Evolutionary conservation across 2,888 invertebrate species (phyloP).

Genomic region (Diogma glabrata): DNA sequence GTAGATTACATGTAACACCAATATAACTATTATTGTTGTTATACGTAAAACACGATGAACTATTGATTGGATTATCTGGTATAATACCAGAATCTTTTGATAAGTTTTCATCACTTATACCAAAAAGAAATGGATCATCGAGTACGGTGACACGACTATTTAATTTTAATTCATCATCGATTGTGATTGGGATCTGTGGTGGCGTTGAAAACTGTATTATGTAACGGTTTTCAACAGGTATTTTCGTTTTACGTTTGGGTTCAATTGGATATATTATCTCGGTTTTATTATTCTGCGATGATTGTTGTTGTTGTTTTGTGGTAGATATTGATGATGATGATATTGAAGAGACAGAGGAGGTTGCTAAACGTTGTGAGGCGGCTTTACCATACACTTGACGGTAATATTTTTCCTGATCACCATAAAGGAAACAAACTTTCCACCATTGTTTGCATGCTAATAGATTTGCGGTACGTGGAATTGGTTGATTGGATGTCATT

Average conservation of each 20-base stretch:
- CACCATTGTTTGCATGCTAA: constrained; percentile 81
- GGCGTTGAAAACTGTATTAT: constrained; percentile 9
- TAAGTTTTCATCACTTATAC: constrained; percentile 24
- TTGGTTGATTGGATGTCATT: constrained; percentile 33
- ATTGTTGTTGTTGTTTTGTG: constrained; percentile 16
- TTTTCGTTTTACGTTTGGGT: not conserved
- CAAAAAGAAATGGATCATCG: constrained; percentile 36
- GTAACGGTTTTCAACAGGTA: constrained; percentile 2
- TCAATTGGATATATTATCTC: constrained; percentile 14
- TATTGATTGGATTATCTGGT: not conserved
- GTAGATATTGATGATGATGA: constrained; percentile 8
- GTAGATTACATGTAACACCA: not conserved
- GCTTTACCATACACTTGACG: constrained; percentile 61
- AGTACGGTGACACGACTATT: constrained; percentile 31
- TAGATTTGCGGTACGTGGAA: constrained; percentile 52
- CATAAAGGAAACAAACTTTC: constrained; percentile 81
- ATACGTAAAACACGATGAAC: not conserved
- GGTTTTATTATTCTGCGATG: constrained; percentile 18
- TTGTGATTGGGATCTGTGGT: constrained; percentile 17
- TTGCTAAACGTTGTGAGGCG: constrained; percentile 41
- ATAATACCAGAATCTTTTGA: constrained; percentile 8
- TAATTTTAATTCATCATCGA: constrained; percentile 20
- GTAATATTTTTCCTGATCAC: constrained; percentile 77
- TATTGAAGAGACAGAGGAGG: constrained; percentile 24
- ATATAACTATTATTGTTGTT: not conserved